Evolutionary conservation across 2,113 vertebrate genomes (phyloP), one percentile per base, ranked within the genome.

Genomic region (Chaetops frenatus): DNA sequence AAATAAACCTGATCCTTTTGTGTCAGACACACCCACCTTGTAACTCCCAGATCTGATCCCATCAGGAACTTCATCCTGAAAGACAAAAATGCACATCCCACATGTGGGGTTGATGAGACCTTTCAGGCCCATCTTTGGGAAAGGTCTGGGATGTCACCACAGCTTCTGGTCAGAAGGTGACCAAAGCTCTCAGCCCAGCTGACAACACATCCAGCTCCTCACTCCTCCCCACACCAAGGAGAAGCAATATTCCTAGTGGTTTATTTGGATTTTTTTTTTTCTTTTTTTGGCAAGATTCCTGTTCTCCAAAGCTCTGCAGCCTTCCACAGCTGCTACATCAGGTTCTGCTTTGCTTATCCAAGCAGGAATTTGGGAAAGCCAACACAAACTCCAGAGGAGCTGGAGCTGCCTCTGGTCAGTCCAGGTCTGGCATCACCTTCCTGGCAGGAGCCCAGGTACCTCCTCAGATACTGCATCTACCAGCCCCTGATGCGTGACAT

Each of bases 1-100:
- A 64, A 72, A 6, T 0, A 21, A 69, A 36, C 18, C 2, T 38
- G 1, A 1, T 6, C 51, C 29, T 24, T 38, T 6, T 44, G 42
- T 4, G 51, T 27, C 20, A 3, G n/a, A 23, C 35, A 36, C 25
- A 57, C 93, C 69, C 83, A 99, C 99, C 98, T 99, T 99, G 71
- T 98, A 98, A 48, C 97, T 96, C 5, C 94, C 92, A 36, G 98
- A 97, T 86, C 98, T 97, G 94, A 99, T 98, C 44, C 99, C 99
- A 91, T 97, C 98, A 7, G 99, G 99, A 44, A 99, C 97, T 79
- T 98, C 98, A 25, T 98, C 98, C 99, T 99, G 97, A 67, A 96
- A 97, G 92, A 62, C n/a, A 94, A 40, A 95, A 8, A 45, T 70
- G 47, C 72, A 4, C 0, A 3, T 44, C 24, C 18, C 60, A 67